Evolutionary conservation across 1,140 invertebrate species (phyloP).

Genomic region (Neuroterus valhalla): DNA sequence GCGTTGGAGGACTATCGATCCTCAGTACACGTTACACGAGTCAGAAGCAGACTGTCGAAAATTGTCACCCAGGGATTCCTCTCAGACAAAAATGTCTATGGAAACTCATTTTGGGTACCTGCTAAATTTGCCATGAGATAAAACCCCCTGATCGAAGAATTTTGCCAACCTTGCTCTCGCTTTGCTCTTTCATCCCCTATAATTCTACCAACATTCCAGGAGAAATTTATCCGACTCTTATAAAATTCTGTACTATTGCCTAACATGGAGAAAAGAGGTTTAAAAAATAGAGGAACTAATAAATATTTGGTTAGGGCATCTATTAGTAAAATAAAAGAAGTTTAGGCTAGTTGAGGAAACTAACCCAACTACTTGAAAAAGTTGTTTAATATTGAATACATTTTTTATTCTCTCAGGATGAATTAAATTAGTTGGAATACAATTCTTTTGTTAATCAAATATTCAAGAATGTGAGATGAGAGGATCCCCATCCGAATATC

Average conservation of each 20-base stretch:
- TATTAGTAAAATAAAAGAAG: no score
- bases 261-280: not conserved
- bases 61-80: constrained; percentile 41
- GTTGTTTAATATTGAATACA: no score
- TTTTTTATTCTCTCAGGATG: no score
- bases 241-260: not conserved
- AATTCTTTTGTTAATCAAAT: no score
- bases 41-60: constrained; percentile 46
- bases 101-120: not conserved
- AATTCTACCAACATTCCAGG: not conserved
- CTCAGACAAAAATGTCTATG: not conserved
- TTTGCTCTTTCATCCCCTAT: not conserved
- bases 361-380: no score
- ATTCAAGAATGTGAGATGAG: no score
- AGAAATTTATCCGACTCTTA: not conserved
- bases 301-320: no score
- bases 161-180: not conserved
- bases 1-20: constrained; percentile 68
- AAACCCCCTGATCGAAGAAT: not conserved
- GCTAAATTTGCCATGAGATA: constrained; percentile 25
- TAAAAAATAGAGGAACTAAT: no score
- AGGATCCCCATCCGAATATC: no score
- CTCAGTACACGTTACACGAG: constrained; percentile 65
- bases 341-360: no score
- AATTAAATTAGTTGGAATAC: no score